Base-by-base conservation (phyloP, 2,113 vertebrate genomes). In the Hepsetus odoe region DNA sequence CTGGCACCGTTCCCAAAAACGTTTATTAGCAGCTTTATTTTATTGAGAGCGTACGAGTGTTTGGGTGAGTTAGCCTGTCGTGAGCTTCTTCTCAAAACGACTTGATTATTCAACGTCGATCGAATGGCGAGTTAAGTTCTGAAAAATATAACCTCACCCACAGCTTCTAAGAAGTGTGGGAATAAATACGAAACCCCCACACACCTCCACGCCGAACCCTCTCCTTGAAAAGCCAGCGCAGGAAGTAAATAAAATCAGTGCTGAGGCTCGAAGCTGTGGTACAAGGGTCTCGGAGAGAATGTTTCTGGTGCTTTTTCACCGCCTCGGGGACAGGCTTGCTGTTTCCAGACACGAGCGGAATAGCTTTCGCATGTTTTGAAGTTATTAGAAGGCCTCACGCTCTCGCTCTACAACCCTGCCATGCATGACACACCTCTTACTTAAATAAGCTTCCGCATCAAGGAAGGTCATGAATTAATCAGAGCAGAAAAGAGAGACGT, bases 131-230 rank as follows among this genome's bases (percentile, higher is more conserved):
- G 24, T 55, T 55, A 11, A 55, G 20, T 55, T 24, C n/a, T 10
- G n/a, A 55, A 10, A 1, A 8, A 10, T 1, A 7, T 10, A 3
- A 55, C 7, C 6, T 24, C n/a, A 22, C n/a, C 51, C 20, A 24
- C 11, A 13, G 20, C 24, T 30, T 30, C 18, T 22, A n/a, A 73
- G 38, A 44, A 44, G 20, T 22, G 20, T 2, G n/a, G 22, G n/a
- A 22, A 55, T 11, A 55, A 55, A 55, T 22, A 55, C 11, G n/a
- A 55, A 74, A 22, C 16, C 24, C 24, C 59, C 26, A 35, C 18
- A 42, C 72, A 64, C 58, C 40, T 64, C 58, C 72, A 59, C 72
- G 38, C 3, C 0, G 59, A 35, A 65, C 33, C 73, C 28, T 35
- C n/a, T 1, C 44, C 42, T 14, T 51, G 24, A 75, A 65, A 22